Evolutionary conservation across 2,888 invertebrate species (phyloP).

Genomic region (Panorpa germanica): DNA sequence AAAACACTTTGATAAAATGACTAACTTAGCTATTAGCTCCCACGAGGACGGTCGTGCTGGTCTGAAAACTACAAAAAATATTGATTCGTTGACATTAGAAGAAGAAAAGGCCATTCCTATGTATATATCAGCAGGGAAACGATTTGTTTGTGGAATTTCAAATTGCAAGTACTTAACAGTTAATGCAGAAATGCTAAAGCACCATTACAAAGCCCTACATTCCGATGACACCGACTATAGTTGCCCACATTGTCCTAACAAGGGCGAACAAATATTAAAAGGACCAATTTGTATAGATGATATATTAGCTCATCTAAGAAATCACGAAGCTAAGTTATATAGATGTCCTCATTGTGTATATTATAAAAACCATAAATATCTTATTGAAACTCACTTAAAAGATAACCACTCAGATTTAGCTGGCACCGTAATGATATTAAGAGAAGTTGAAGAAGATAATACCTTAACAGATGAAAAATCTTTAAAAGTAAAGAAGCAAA

Average conservation of each 20-base stretch:
- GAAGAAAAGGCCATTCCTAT: constrained; percentile 19
- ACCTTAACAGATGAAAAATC: constrained; percentile 12
- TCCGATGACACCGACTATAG: constrained; percentile 33
- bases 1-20: constrained; percentile 71
- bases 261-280: constrained; percentile 30
- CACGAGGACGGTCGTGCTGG: constrained; percentile 11
- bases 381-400: constrained; percentile 44
- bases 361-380: constrained; percentile 38
- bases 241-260: constrained; percentile 53
- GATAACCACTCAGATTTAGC: constrained; percentile 36
- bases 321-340: constrained; percentile 53
- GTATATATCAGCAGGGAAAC: constrained; percentile 30
- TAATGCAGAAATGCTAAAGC: constrained; percentile 48
- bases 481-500: no score
- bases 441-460: constrained; percentile 19
- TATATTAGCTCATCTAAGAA: constrained; percentile 50
- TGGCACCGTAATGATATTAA: constrained; percentile 24
- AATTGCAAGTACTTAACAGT: constrained; percentile 52
- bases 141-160: constrained; percentile 52
- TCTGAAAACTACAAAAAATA: constrained; percentile 18
- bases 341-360: constrained; percentile 51
- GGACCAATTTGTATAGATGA: constrained; percentile 28
- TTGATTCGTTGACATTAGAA: no score
- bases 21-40: constrained; percentile 61
- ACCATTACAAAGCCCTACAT: constrained; percentile 55